These are phyloP conservation scores for Apamea sordens DNA, from an alignment of 2,888 invertebrate genomes.

Conservation along the genomic window DNA sequence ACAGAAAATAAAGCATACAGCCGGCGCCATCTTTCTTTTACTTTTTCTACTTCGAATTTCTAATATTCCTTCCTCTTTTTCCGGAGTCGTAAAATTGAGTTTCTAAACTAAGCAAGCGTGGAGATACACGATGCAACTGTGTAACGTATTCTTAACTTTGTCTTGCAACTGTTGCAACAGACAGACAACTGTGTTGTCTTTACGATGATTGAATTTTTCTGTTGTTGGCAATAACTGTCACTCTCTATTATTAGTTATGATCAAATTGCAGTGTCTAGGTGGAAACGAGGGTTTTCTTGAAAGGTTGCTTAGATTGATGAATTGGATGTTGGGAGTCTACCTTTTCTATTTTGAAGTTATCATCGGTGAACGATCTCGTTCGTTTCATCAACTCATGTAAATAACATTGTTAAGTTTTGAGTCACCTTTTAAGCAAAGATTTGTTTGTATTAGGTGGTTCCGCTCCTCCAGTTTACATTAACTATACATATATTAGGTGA, in stretches of 20 bases:
- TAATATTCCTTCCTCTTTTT: conserved; percentile 23
- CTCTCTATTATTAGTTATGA: not conserved
- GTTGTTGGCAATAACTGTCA: not conserved
- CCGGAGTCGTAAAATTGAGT: conserved; percentile 23
- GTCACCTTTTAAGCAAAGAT: too few relatives aligned
- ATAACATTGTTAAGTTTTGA: too few relatives aligned
- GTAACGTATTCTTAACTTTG: conserved; percentile 31
- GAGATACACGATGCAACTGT: conserved; percentile 10
- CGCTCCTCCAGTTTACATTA: too few relatives aligned
- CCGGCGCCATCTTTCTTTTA: conserved; percentile 5
- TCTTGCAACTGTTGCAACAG: conserved; percentile 13
- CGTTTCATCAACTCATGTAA: too few relatives aligned
- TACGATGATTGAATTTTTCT: conserved; percentile 21
- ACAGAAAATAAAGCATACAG: conserved; percentile 2
- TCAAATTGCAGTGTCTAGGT: not conserved
- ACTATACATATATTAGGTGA: too few relatives aligned
- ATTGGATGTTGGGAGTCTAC: not conserved
- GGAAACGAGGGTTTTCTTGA: not conserved
- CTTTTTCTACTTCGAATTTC: conserved; percentile 38
- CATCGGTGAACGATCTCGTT: too few relatives aligned
- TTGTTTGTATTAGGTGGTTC: too few relatives aligned
- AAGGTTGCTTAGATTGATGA: not conserved
- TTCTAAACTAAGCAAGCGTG: conserved; percentile 11
- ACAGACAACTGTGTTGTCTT: conserved; percentile 14
- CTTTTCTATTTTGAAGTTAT: too few relatives aligned